Percentiles rank a stretch among this genome's conserved stretches.
Evolutionary conservation across 2,888 invertebrate species (phyloP).

Genomic region (Rhingia rostrata): DNA sequence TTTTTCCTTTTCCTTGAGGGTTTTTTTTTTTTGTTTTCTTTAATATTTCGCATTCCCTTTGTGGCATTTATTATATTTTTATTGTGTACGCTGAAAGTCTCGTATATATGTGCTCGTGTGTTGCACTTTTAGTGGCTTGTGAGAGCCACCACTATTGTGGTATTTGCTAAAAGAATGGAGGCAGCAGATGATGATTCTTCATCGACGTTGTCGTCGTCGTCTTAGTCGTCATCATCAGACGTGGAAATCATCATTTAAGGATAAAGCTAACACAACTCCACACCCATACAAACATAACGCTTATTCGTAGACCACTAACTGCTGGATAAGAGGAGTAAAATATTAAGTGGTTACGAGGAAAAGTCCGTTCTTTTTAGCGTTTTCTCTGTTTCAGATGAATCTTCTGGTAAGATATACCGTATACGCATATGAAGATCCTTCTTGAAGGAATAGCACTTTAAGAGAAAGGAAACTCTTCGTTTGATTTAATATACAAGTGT

Average conservation of each 20-base stretch:
- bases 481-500: conserved; percentile 64
- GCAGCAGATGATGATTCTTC: conserved; percentile 12
- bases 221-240: conserved; percentile 50
- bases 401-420: conserved; percentile 3
- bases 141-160: background rate
- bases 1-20: conserved; percentile 6
- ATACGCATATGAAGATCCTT: conserved; percentile 13
- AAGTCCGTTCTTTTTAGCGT: conserved; percentile 46
- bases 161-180: conserved; percentile 32
- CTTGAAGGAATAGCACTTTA: conserved; percentile 34
- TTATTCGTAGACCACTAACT: conserved; percentile 57
- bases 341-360: conserved; percentile 71
- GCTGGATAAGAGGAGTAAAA: conserved; percentile 69
- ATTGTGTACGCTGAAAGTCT: conserved; percentile 45
- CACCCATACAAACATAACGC: conserved; percentile 13
- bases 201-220: conserved; percentile 30
- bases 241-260: conserved; percentile 67
- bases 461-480: conserved; percentile 33
- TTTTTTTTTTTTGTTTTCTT: conserved; percentile 12
- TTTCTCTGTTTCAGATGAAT: conserved; percentile 27
- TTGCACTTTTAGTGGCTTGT: conserved; percentile 62
- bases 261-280: conserved; percentile 65
- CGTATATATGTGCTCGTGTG: conserved; percentile 22
- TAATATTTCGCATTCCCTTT: conserved; percentile 56
- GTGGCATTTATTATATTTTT: conserved; percentile 74